A percentile compares a stretch with the other conserved stretches of the same genome.
phyloP scores from a whole-genome alignment of 2,797 vertebrate genomes.

The Carduelis carduelis region DNA sequence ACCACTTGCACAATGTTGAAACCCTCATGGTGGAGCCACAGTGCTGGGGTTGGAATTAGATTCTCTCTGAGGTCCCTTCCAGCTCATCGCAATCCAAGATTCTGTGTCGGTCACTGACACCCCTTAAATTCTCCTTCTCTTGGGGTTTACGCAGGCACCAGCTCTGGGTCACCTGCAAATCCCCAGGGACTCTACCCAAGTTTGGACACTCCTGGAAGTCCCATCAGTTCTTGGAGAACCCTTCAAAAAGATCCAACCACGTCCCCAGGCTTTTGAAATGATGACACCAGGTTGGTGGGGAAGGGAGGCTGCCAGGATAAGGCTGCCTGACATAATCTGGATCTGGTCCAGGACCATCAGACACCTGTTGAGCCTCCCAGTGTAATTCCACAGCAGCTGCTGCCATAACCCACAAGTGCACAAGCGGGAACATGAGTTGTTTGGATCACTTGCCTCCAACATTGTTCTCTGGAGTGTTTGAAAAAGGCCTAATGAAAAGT shows the following conservation, averaged over 20 bases:
- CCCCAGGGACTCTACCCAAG: not conserved
- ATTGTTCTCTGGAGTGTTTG: conserved; percentile 62
- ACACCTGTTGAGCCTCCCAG: conserved; percentile 50
- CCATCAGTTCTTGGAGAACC: not conserved
- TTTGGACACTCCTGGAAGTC: not conserved
- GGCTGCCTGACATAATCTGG: conserved; percentile 3
- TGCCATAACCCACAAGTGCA: conserved; percentile 12
- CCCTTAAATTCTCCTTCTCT: not conserved
- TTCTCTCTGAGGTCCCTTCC: not conserved
- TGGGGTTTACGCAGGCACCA: not conserved
- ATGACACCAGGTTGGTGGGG: not conserved
- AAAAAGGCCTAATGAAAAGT: conserved; percentile 69
- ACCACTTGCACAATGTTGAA: not conserved
- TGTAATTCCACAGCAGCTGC: not conserved
- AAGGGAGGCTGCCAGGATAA: not conserved
- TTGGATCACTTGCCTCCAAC: conserved; percentile 38
- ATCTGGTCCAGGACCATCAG: not conserved
- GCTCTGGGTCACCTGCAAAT: not conserved
- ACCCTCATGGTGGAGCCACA: not conserved
- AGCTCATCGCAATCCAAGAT: not conserved
- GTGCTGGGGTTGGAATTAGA: not conserved
- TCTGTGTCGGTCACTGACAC: not conserved
- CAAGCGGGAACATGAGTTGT: conserved; percentile 53
- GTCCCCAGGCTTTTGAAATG: not conserved
- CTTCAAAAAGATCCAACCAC: not conserved